Evolutionary conservation across 2,113 vertebrate genomes (phyloP).

Genomic region (Glareola pratincola): DNA sequence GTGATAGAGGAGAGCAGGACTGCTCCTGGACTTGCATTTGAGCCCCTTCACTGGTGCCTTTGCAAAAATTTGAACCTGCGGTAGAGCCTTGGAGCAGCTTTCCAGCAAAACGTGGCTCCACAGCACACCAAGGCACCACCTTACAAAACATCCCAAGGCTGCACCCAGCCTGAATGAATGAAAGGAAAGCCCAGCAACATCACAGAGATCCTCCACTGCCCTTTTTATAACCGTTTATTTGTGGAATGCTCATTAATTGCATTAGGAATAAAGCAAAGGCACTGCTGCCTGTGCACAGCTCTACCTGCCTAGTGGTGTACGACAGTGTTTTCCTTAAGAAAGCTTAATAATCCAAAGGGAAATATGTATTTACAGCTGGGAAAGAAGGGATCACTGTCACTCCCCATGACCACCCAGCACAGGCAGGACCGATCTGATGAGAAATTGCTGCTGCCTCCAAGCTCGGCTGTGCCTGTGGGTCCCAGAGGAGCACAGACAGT

Average conservation of each 20-base stretch:
- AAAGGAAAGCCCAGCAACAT: not conserved
- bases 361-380: not conserved
- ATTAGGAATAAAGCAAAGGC: not conserved
- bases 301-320: rapidly evolving
- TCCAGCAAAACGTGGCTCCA: rapidly evolving
- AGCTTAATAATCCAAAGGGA: not conserved
- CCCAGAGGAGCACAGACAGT: not conserved
- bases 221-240: not conserved
- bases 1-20: not conserved
- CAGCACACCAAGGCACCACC: not conserved
- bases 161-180: rapidly evolving
- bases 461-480: rapidly evolving
- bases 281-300: not conserved
- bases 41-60: rapidly evolving
- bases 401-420: not conserved
- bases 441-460: rapidly evolving
- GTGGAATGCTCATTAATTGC: not conserved
- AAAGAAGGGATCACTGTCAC: not conserved
- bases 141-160: not conserved
- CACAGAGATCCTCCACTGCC: not conserved
- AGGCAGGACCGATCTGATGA: rapidly evolving
- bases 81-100: not conserved
- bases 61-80: not conserved
- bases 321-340: rapidly evolving
- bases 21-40: not conserved